These are phyloP conservation scores for Lampris megalopsis DNA, from an alignment of 2,113 vertebrate genomes.

Conservation along the genomic window DNA sequence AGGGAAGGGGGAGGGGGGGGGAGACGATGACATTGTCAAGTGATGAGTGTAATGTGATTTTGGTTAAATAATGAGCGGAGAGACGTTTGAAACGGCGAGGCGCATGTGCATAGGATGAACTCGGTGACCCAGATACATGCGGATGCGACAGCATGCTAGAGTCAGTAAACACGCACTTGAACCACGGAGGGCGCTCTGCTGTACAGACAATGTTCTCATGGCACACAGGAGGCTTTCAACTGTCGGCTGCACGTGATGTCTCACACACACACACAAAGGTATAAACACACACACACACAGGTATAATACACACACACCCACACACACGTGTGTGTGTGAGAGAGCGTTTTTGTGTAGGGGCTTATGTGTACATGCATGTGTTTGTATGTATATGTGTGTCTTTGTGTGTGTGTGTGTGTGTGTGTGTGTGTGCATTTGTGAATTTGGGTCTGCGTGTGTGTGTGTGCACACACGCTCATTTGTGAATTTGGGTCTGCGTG, in stretches of 20 bases:
- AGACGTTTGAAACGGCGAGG: conserved; percentile 40
- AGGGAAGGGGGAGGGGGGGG: conserved; percentile 46
- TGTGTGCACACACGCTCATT: conserved; percentile 5
- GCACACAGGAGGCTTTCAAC: neutral
- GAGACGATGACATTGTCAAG: conserved; percentile 42
- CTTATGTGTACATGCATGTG: too few species aligned
- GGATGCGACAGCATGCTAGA: conserved; percentile 67
- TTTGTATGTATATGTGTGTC: too few species aligned
- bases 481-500: too few species aligned
- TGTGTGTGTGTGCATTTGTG: neutral
- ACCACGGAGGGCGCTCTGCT: conserved; percentile 42
- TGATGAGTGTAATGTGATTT: conserved; percentile 62
- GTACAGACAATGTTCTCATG: conserved; percentile 52
- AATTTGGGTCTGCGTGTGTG: too few species aligned
- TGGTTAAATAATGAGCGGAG: conserved; percentile 51
- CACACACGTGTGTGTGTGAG: too few species aligned
- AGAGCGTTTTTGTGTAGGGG: too few species aligned
- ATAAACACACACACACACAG: conserved; percentile 2
- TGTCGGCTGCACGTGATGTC: conserved; percentile 15
- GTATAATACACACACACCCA: conserved; percentile 58
- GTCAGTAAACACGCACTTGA: conserved; percentile 58
- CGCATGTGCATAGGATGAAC: conserved; percentile 61
- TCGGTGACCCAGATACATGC: conserved; percentile 53
- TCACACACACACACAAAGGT: conserved; percentile 6
- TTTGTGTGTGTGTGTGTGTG: too few species aligned